Evolutionary conservation across 2,113 vertebrate species (phyloP), one percentile per base, ranked within the genome.

Genomic region (Leptodactylus fuscus): DNA sequence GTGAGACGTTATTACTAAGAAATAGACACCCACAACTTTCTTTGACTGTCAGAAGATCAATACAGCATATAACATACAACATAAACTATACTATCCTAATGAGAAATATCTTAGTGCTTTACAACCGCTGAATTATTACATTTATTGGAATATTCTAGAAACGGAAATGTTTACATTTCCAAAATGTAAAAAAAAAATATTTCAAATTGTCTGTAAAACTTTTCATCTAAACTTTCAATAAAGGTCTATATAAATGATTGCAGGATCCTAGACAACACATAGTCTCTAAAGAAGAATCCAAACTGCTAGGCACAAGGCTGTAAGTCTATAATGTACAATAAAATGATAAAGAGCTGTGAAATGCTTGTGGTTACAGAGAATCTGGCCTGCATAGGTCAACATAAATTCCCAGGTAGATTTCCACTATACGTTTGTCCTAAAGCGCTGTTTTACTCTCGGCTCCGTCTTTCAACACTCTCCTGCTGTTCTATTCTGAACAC

Each of bases 321-420:
- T 16, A 51, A 49, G n/a, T 53, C 65, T 53, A 34, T 80, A n/a
- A 55, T 27, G 36, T 81, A 41, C 67, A 29, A 22, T 38, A 86
- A 53, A 49, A 73, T 65, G 83, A 88, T 76, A 87, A 88, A 90
- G 88, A 90, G 75, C 24, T 78, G 38, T 4, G 83, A 88, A 90
- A 83, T 16, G 12, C 81, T 81, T 86, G 86, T 82, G 90, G 91
- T 85, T 46, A 85, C 58, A 71, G 51, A 88, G 87, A 88, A 87
- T 69, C 81, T 46, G 84, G 83, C 82, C 87, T 80, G 88, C 87
- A 22, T 0, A 83, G 93, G 90, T 89, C 91, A 93, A 91, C 88
- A 81, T 81, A 70, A 90, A 91, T 87, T 88, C 90, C 90, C 89
- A 92, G 89, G 92, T 91, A 91, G 89, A 88, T 90, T 89, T 51